Conservation (phyloP, 2,888 invertebrate species). For the Temnothorax ravouxi region DNA sequence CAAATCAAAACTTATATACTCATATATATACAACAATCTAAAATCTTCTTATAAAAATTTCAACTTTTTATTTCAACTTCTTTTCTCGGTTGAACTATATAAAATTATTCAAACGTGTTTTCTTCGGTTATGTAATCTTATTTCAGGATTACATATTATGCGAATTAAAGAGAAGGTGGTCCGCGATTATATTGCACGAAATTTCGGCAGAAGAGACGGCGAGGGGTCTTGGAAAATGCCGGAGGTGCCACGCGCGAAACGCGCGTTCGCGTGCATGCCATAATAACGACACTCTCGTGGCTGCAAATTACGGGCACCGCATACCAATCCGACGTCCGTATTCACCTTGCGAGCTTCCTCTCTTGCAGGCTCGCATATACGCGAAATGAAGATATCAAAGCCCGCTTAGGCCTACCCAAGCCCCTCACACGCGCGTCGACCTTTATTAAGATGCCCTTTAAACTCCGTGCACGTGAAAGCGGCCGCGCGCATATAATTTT, state of each 20-base stretch:
- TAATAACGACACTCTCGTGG: conserved; percentile 40
- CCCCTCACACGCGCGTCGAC: conserved; percentile 19
- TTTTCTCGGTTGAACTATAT: too few species aligned
- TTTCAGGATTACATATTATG: too few species aligned
- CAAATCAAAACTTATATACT: too few species aligned
- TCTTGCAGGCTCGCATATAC: background rate
- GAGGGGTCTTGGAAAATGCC: background rate
- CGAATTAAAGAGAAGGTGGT: background rate
- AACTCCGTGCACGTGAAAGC: conserved; percentile 45
- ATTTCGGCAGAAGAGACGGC: background rate
- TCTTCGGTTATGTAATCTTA: too few species aligned
- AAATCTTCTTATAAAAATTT: too few species aligned
- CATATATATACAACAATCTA: too few species aligned
- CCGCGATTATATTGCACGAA: background rate
- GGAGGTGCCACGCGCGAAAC: conserved; percentile 28
- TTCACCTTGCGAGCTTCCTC: conserved; percentile 34
- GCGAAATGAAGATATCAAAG: conserved; percentile 53
- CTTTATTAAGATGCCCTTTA: conserved; percentile 58
- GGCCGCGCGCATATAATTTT: conserved; percentile 44
- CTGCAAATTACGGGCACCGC: conserved; percentile 41
- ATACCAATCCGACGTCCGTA: conserved; percentile 33
- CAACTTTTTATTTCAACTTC: too few species aligned
- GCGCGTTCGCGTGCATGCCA: conserved; percentile 34
- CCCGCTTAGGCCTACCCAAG: background rate
- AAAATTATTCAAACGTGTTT: too few species aligned